Evolutionary conservation across 2,797 vertebrate genomes (phyloP).

Genomic region (Anabas testudineus): DNA sequence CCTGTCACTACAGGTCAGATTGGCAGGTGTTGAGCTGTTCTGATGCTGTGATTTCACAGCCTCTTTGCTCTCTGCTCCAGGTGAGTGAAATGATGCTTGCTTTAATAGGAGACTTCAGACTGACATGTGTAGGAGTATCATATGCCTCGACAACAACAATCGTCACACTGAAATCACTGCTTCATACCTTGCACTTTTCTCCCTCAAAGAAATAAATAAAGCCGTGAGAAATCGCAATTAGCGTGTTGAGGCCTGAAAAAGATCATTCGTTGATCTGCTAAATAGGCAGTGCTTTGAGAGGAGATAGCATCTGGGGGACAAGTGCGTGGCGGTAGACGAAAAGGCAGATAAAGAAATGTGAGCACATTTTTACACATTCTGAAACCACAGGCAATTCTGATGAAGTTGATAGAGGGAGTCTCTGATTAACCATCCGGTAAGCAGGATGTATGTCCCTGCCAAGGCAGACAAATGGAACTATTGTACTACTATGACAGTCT

Average conservation of each 20-base stretch:
- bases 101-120: constrained; percentile 64
- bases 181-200: constrained; percentile 33
- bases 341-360: constrained; percentile 79
- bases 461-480: constrained; percentile 81
- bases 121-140: constrained; percentile 61
- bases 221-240: constrained; percentile 70
- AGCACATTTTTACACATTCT: constrained; percentile 70
- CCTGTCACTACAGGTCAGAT: constrained; percentile 77
- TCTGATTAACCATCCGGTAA: constrained; percentile 83
- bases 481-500: constrained; percentile 79
- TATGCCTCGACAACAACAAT: constrained; percentile 42
- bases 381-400: constrained; percentile 78
- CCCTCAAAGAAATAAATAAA: constrained; percentile 64
- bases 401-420: constrained; percentile 78
- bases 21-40: constrained; percentile 81
- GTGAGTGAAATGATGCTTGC: constrained; percentile 73
- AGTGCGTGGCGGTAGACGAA: constrained; percentile 66
- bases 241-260: constrained; percentile 59
- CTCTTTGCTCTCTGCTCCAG: constrained; percentile 68
- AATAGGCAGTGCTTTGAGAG: constrained; percentile 69
- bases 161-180: constrained; percentile 43
- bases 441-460: constrained; percentile 73
- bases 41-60: constrained; percentile 79
- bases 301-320: constrained; percentile 76
- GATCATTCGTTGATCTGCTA: constrained; percentile 73